Percentiles rank a stretch among this genome's conserved stretches.
phyloP scores from a whole-genome alignment of 2,113 vertebrate genomes.

The Sus scrofa region T2T-Sscrofa CM000813.6:124286001-124286500 shows the following conservation, averaged over 20 bases:
- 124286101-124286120: slow-evolving; percentile 15
- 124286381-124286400: slow-evolving; percentile 73
- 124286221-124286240: slow-evolving; percentile 72
- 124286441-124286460: slow-evolving; percentile 76
- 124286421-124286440: slow-evolving; percentile 74
- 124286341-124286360: slow-evolving; percentile 65
- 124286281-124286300: slow-evolving; percentile 79
- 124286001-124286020: slow-evolving; percentile 38
- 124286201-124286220: slow-evolving; percentile 75
- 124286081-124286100: slow-evolving; percentile 41
- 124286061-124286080: slow-evolving; percentile 52
- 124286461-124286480: slow-evolving; percentile 78
- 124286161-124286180: slow-evolving; percentile 69
- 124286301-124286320: slow-evolving; percentile 73
- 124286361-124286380: slow-evolving; percentile 63
- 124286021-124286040: neutral
- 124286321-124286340: slow-evolving; percentile 68
- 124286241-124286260: slow-evolving; percentile 77
- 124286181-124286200: slow-evolving; percentile 68
- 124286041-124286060: slow-evolving; percentile 5
- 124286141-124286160: slow-evolving; percentile 53
- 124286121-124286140: slow-evolving; percentile 50
- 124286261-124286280: slow-evolving; percentile 81
- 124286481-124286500: slow-evolving; percentile 80
- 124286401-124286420: slow-evolving; percentile 70